A percentile compares a stretch with the other conserved stretches of the same genome.
Evolutionary conservation across 2,888 invertebrate species (phyloP).

Genomic region (Yponomeuta malinellus): DNA sequence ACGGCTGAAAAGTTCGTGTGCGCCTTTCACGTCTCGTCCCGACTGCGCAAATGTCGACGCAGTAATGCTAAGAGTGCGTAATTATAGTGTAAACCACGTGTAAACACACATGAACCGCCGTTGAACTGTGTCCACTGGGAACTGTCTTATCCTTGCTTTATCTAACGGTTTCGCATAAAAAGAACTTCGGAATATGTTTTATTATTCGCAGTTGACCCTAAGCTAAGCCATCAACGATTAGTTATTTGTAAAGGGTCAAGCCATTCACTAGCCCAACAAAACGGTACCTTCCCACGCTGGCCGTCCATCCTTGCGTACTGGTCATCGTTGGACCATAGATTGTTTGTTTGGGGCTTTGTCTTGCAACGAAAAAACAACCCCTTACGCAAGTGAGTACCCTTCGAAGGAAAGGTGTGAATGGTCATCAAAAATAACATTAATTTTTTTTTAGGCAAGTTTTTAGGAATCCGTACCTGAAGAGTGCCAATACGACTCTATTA

Average conservation of each 20-base stretch:
- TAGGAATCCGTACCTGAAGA: not conserved
- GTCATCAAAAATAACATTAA: constrained; percentile 32
- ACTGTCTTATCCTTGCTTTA: constrained; percentile 53
- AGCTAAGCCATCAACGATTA: constrained; percentile 12
- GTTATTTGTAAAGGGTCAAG: constrained; percentile 42
- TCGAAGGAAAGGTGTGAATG: constrained; percentile 44
- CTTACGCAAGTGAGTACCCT: constrained; percentile 54
- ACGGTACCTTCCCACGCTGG: constrained; percentile 66
- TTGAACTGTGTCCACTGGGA: constrained; percentile 39
- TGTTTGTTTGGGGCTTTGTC: constrained; percentile 55
- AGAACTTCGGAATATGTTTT: constrained; percentile 35
- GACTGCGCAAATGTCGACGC: constrained; percentile 60
- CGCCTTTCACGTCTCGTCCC: constrained; percentile 52
- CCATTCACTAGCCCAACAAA: constrained; percentile 39
- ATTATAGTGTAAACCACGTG: constrained; percentile 52
- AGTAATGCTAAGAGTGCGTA: constrained; percentile 62
- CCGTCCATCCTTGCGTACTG: constrained; percentile 55
- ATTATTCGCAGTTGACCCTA: constrained; percentile 9
- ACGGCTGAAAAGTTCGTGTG: constrained; percentile 67
- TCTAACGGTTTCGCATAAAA: constrained; percentile 59
- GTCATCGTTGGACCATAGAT: constrained; percentile 68
- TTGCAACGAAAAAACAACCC: constrained; percentile 53
- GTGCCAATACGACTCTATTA: no score
- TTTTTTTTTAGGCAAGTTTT: not conserved
- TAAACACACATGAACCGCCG: constrained; percentile 53